These are phyloP conservation scores for Coleophora flavipennella DNA, from an alignment of 2,888 invertebrate genomes.

Conservation along the genomic window DNA sequence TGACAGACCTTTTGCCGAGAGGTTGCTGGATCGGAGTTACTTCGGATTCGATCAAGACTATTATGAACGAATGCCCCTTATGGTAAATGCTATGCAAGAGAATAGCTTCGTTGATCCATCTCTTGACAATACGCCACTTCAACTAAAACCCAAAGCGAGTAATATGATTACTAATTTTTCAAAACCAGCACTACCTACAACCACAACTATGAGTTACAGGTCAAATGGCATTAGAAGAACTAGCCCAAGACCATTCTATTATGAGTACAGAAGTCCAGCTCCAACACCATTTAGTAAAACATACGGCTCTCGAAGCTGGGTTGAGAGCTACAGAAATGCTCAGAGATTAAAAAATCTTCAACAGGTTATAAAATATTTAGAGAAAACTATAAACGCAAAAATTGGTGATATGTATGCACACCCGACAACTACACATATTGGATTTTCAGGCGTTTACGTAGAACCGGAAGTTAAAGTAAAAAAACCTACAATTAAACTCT, in stretches of 20 bases:
- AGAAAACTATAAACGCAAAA: conserved; percentile 59
- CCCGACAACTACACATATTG: conserved; percentile 38
- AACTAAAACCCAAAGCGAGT: conserved; percentile 17
- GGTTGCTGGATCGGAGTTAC: conserved; percentile 50
- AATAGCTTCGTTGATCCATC: conserved; percentile 43
- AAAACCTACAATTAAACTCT: conserved; percentile 10
- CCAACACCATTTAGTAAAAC: conserved; percentile 54
- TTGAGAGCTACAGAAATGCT: conserved; percentile 56
- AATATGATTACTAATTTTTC: conserved; percentile 15
- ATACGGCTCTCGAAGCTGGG: conserved; percentile 50
- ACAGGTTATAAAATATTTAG: conserved; percentile 57
- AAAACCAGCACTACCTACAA: conserved; percentile 18
- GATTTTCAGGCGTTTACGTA: conserved; percentile 53
- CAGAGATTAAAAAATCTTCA: conserved; percentile 58
- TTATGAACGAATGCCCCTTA: conserved; percentile 60
- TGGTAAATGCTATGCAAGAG: conserved; percentile 63
- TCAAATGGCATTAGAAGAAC: conserved; percentile 40
- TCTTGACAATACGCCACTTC: conserved; percentile 32
- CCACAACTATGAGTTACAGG: conserved; percentile 22
- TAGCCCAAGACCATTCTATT: conserved; percentile 67
- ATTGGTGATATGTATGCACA: conserved; percentile 46
- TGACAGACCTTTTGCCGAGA: conserved; percentile 49
- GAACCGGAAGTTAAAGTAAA: conserved; percentile 36
- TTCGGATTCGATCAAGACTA: conserved; percentile 64
- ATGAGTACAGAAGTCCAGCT: conserved; percentile 49